phyloP scores from a whole-genome alignment of 2,888 invertebrate genomes.

The Lasioglossum vierecki region DNA sequence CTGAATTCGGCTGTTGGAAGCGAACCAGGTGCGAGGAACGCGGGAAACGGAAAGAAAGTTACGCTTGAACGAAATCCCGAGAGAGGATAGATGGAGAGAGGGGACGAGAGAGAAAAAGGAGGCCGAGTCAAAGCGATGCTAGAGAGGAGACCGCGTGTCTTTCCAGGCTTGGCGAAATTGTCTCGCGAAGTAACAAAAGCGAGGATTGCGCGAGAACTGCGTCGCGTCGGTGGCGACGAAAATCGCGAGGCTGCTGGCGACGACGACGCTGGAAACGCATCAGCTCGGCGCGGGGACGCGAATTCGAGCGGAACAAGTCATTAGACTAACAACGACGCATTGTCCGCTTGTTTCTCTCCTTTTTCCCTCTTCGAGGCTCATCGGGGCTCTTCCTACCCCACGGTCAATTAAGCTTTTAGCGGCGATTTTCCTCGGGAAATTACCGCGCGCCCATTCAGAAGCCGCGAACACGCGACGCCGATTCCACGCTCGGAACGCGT shows the following conservation, averaged over 20 bases:
- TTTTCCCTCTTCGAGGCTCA: neutral
- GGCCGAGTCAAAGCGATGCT: conserved; percentile 7
- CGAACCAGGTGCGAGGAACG: neutral
- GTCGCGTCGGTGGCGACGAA: neutral
- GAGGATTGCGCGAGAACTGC: conserved; percentile 12
- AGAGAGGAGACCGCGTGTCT: conserved; percentile 27
- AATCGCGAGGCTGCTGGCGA: conserved; percentile 26
- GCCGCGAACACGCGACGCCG: conserved; percentile 38
- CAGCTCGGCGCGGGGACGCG: conserved; percentile 10
- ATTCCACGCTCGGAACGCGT: conserved; percentile 43
- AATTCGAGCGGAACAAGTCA: conserved; percentile 45
- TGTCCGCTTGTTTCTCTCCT: conserved; percentile 45
- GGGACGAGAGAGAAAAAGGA: neutral
- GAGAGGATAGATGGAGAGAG: neutral
- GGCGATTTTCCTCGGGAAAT: conserved; percentile 60
- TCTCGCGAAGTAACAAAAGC: conserved; percentile 22
- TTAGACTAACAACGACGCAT: conserved; percentile 61
- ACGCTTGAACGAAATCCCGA: neutral
- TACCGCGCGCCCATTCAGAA: conserved; percentile 33
- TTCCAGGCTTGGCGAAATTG: conserved; percentile 44
- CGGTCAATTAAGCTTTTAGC: conserved; percentile 71
- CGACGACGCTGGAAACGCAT: conserved; percentile 27
- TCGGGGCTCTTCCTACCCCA: conserved; percentile 13
- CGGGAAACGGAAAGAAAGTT: neutral
- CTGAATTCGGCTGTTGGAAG: conserved; percentile 14